A percentile compares a stretch with the other conserved stretches of the same genome.
phyloP scores from a whole-genome alignment of 1,140 invertebrate genomes.

The Myzus persicae region DNA sequence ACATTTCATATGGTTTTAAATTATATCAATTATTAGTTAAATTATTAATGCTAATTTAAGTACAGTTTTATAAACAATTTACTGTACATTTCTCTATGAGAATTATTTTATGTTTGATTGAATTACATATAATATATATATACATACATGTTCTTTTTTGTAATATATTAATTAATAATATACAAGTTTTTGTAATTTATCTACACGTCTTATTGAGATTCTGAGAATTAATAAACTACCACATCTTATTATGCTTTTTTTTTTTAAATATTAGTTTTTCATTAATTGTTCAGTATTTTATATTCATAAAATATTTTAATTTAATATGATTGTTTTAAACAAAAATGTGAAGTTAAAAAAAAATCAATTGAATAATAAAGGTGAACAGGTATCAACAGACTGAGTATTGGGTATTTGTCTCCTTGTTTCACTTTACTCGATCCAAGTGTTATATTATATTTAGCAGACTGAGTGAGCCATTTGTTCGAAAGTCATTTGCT shows the following conservation, averaged over 20 bases:
- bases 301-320: not conserved
- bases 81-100: not conserved
- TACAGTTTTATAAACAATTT: not conserved
- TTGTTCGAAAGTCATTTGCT: not conserved
- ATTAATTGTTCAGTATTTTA: not conserved
- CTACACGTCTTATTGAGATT: not conserved
- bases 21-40: not conserved
- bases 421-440: not conserved
- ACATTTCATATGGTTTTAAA: not conserved
- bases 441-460: not conserved
- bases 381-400: too few species aligned
- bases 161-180: too few species aligned
- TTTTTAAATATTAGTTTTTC: not conserved
- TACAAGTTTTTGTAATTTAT: not conserved
- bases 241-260: not conserved
- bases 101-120: not conserved
- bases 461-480: not conserved
- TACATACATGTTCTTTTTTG: not conserved
- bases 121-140: too few species aligned
- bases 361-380: not conserved
- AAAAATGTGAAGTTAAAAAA: not conserved
- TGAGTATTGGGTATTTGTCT: not conserved
- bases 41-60: not conserved
- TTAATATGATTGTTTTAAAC: not conserved
- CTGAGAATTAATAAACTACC: not conserved